These are phyloP conservation scores for Sebastes trivittatus DNA, from an alignment of 2,797 vertebrate genomes.

Conservation along the genomic window DNA sequence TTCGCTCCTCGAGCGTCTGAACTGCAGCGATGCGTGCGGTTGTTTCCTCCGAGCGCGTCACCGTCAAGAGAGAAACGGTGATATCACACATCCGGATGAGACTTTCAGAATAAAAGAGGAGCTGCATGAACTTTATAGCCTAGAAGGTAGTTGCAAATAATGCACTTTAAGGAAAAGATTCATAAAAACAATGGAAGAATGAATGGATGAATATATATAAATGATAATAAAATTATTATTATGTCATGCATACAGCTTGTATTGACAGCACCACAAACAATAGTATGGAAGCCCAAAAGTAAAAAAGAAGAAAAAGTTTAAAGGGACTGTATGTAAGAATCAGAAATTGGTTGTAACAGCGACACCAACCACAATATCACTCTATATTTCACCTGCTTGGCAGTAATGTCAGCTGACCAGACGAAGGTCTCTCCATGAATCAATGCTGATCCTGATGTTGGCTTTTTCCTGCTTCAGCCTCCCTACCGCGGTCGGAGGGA, in stretches of 20 bases:
- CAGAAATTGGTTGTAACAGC: no score
- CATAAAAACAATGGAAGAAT: neutral
- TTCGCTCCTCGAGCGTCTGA: constrained; percentile 50
- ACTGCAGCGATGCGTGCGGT: constrained; percentile 52
- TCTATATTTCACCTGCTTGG: no score
- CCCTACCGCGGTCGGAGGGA: no score
- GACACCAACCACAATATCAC: no score
- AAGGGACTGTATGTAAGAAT: no score
- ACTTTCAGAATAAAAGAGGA: constrained; percentile 60
- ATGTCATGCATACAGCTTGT: neutral
- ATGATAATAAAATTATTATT: neutral
- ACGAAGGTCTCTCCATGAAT: no score
- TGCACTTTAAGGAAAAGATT: neutral
- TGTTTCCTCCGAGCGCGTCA: constrained; percentile 45
- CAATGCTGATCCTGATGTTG: no score
- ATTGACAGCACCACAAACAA: no score
- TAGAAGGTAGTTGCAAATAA: neutral
- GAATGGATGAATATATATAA: no score
- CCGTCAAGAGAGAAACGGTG: fast-evolving
- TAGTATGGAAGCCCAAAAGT: neutral
- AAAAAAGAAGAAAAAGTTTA: neutral
- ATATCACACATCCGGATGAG: constrained; percentile 2
- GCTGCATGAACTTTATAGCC: fast-evolving
- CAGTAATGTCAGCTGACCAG: no score
- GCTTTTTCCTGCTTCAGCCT: no score